Evolutionary conservation across 2,113 vertebrate genomes (phyloP).

Genomic region (Archilochus colubris): DNA sequence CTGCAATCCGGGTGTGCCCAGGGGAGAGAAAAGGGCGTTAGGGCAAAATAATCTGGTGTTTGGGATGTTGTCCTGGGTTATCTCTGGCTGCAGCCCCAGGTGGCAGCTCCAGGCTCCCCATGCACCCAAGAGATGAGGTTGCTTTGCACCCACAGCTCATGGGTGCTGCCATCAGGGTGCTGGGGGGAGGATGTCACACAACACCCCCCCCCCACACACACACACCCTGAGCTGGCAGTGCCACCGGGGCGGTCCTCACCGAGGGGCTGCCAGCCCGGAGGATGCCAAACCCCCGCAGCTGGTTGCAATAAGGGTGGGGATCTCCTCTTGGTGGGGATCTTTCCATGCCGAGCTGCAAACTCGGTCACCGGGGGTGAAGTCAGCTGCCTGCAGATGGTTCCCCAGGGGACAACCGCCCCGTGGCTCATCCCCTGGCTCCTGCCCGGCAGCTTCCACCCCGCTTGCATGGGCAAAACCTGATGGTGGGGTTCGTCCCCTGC

Average conservation of each 20-base stretch:
- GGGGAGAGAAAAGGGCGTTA: accelerated
- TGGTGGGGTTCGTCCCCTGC: not conserved
- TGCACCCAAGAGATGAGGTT: not conserved
- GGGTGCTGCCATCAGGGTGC: not conserved
- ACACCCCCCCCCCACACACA: no score
- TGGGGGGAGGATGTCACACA: no score
- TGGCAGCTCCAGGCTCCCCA: not conserved
- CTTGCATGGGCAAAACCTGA: not conserved
- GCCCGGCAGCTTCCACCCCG: not conserved
- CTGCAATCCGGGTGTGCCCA: not conserved
- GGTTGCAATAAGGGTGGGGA: conserved; percentile 49
- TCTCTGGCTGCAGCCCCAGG: not conserved
- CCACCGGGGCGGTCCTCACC: not conserved
- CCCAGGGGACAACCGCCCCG: not conserved
- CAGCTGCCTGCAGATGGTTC: not conserved
- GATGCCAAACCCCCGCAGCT: not conserved
- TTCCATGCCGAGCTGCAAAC: not conserved
- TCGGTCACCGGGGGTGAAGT: conserved; percentile 29
- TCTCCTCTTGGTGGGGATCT: not conserved
- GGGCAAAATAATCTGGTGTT: not conserved
- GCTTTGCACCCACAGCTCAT: not conserved
- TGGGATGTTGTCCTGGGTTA: not conserved
- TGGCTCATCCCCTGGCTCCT: conserved; percentile 12
- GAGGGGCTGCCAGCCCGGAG: not conserved
- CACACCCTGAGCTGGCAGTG: not conserved